phyloP scores from a whole-genome alignment of 2,113 vertebrate species.

The Hyaena hyaena region DNA sequence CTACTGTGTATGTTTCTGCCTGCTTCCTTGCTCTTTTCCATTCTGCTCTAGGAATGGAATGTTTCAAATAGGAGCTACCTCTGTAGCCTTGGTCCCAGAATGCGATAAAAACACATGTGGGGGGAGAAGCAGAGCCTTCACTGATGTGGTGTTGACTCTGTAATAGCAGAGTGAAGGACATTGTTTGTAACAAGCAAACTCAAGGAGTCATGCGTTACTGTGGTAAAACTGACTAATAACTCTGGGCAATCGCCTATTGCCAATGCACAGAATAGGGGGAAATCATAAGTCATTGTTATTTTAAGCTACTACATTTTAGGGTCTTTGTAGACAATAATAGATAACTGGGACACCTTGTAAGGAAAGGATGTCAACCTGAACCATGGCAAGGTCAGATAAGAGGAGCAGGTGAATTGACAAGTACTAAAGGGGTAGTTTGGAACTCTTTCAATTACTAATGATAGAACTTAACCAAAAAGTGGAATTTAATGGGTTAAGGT shows the following conservation, averaged over 20 bases:
- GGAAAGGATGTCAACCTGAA: not conserved
- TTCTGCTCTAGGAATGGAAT: not conserved
- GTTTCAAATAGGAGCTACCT: not conserved
- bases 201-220: not conserved
- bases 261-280: not conserved
- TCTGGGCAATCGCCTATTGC: not conserved
- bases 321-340: not conserved
- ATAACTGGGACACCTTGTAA: not conserved
- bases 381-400: not conserved
- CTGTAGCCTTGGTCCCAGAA: not conserved
- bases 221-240: not conserved
- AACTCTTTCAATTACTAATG: not conserved
- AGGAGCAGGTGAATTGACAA: not conserved
- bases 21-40: not conserved
- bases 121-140: not conserved
- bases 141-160: accelerated
- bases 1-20: not conserved
- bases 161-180: not conserved
- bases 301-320: not conserved
- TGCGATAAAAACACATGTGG: not conserved
- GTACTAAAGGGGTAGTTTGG: not conserved
- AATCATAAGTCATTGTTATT: not conserved
- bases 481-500: not conserved
- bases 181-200: not conserved
- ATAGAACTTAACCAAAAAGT: not conserved